A percentile compares a stretch with the other conserved stretches of the same genome.
Conservation (phyloP, 1,140 invertebrate species). For the Mya arenaria region DNA sequence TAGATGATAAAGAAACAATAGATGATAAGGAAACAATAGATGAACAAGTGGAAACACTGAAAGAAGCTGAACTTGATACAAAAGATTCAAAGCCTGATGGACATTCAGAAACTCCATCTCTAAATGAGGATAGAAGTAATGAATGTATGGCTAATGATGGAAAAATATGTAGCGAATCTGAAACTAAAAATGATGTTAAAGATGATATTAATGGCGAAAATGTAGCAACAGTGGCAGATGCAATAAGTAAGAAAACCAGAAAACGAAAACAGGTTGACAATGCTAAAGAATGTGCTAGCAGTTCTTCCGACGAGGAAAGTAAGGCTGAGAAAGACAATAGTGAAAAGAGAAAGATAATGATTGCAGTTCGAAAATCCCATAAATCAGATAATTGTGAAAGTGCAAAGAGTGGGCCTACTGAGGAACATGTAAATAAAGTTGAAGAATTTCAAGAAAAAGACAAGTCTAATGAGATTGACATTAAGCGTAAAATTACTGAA, state of each 20-base stretch:
- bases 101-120: neutral
- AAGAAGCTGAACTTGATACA: neutral
- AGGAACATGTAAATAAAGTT: neutral
- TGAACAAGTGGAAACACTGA: neutral
- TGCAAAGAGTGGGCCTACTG: neutral
- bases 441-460: neutral
- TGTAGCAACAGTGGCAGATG: neutral
- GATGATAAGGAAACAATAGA: neutral
- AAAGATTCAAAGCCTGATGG: neutral
- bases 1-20: neutral
- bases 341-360: slow-evolving; percentile 20
- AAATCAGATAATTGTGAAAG: neutral
- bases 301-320: slow-evolving; percentile 23
- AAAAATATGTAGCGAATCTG: neutral
- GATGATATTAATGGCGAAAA: neutral
- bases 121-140: neutral
- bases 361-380: neutral
- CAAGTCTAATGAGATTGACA: neutral
- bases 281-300: neutral
- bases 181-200: neutral
- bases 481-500: neutral
- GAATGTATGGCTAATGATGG: neutral
- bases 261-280: slow-evolving; percentile 39
- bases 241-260: slow-evolving; percentile 24
- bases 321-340: neutral